Conservation (phyloP, 2,797 vertebrate species). For the Cyprinella venusta region DNA sequence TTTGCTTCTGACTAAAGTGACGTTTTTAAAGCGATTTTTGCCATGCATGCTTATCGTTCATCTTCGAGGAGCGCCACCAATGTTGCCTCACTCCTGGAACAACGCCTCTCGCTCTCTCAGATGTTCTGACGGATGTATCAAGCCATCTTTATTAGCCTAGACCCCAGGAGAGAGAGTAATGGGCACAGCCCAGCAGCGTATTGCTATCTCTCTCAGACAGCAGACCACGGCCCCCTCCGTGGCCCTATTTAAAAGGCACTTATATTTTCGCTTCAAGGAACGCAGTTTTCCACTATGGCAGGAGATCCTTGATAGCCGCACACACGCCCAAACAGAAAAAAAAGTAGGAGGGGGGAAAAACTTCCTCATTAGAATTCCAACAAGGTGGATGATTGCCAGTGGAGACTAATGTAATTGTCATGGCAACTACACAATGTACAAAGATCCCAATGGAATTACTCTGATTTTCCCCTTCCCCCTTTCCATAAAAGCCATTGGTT, state of each 20-base stretch:
- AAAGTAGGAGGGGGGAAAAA: slow-evolving; percentile 2
- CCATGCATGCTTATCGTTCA: slow-evolving; percentile 37
- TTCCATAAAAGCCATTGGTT: slow-evolving; percentile 36
- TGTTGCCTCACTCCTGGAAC: slow-evolving; percentile 29
- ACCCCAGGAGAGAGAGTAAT: slow-evolving; percentile 38
- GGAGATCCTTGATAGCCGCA: slow-evolving; percentile 57
- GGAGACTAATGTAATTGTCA: slow-evolving; percentile 58
- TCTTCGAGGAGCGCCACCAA: slow-evolving; percentile 36
- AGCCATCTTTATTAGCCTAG: slow-evolving; percentile 58
- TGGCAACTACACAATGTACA: slow-evolving; percentile 57
- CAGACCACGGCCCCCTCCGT: slow-evolving; percentile 37
- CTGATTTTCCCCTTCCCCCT: slow-evolving; percentile 2
- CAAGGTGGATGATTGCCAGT: slow-evolving; percentile 54
- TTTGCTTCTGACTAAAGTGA: slow-evolving; percentile 34
- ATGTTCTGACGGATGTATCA: slow-evolving; percentile 48
- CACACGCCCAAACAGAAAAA: slow-evolving; percentile 34
- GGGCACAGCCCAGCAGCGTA: slow-evolving; percentile 42
- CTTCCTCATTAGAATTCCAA: slow-evolving; percentile 59
- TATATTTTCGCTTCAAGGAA: slow-evolving; percentile 62
- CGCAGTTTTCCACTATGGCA: slow-evolving; percentile 42
- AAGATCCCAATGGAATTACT: slow-evolving; percentile 51
- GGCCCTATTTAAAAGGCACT: slow-evolving; percentile 64
- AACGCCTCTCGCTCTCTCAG: slow-evolving; percentile 17
- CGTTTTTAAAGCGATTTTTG: slow-evolving; percentile 34
- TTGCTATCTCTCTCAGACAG: slow-evolving; percentile 60